A percentile compares a stretch with the other conserved stretches of the same genome.
Conservation (phyloP, 30 jellyfish, hydroid and myxozoan species). For the Sanderia malayensis region DNA sequence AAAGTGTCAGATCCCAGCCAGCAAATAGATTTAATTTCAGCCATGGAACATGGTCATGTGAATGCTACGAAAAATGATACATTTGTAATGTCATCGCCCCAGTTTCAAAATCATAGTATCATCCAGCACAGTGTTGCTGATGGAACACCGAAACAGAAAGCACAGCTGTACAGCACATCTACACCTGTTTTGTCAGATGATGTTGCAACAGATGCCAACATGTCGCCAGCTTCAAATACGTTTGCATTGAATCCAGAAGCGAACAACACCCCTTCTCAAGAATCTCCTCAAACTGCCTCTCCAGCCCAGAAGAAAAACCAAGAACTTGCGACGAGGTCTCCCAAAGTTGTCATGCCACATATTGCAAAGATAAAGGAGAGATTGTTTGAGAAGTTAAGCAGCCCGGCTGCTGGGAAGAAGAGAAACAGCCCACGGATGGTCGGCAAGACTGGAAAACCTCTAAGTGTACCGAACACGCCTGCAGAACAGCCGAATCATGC, state of each 20-base stretch:
- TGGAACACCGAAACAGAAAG: neutral
- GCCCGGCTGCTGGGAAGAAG: neutral
- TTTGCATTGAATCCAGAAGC: neutral
- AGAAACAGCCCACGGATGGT: neutral
- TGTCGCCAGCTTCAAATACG: neutral
- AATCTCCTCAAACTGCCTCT: neutral
- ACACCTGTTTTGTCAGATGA: neutral
- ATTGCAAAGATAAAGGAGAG: neutral
- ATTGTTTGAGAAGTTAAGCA: neutral
- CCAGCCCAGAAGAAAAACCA: neutral
- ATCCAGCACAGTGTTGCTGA: neutral
- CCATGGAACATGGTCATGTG: too few relatives aligned
- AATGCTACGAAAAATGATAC: too few relatives aligned
- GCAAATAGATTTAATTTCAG: too few relatives aligned
- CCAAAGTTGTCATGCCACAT: neutral
- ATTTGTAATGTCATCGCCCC: too few relatives aligned
- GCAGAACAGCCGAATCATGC: neutral
- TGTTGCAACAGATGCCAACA: neutral
- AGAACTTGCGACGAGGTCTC: neutral
- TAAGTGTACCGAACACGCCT: neutral
- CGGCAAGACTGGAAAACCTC: neutral
- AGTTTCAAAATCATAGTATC: neutral
- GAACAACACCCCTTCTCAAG: neutral
- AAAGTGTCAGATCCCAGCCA: too few relatives aligned
- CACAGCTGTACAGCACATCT: neutral